phyloP scores from a whole-genome alignment of 1,140 invertebrate species.

The Brachionus asplanchnoidis region DNA sequence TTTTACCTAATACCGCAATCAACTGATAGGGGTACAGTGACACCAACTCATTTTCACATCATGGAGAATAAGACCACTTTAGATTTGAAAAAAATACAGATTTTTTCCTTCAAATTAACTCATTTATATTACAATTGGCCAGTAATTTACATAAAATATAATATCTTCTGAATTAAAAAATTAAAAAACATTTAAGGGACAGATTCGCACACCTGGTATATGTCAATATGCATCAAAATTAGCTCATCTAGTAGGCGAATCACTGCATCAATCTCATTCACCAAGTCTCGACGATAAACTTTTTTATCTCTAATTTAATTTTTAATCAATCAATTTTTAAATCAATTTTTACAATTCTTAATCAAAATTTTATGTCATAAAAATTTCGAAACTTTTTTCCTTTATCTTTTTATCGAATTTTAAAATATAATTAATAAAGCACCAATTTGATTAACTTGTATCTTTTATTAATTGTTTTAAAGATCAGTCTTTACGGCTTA shows the following conservation, averaged over 20 bases:
- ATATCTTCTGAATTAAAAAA: not conserved
- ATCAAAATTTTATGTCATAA: not conserved
- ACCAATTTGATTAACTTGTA: no score
- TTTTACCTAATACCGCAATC: conserved; percentile 74
- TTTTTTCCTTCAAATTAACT: conserved; percentile 71
- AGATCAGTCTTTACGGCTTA: no score
- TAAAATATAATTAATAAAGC: not conserved
- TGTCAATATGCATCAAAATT: conserved; percentile 61
- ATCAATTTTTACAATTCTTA: not conserved
- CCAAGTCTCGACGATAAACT: conserved; percentile 53
- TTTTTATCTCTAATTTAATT: conserved; percentile 56
- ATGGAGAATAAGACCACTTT: conserved; percentile 60
- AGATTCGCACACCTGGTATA: conserved; percentile 74
- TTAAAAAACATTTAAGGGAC: conserved; percentile 67
- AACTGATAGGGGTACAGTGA: conserved; percentile 71
- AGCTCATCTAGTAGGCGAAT: not conserved
- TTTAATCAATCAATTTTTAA: not conserved
- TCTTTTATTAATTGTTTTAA: no score
- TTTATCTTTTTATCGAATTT: not conserved
- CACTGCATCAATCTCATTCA: conserved; percentile 55
- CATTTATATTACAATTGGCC: conserved; percentile 73
- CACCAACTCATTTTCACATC: conserved; percentile 74
- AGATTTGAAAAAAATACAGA: conserved; percentile 68
- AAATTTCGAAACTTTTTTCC: not conserved
- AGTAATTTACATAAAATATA: not conserved